Conservation (phyloP, 1,140 invertebrate species). For the Trichoplusia ni region DNA sequence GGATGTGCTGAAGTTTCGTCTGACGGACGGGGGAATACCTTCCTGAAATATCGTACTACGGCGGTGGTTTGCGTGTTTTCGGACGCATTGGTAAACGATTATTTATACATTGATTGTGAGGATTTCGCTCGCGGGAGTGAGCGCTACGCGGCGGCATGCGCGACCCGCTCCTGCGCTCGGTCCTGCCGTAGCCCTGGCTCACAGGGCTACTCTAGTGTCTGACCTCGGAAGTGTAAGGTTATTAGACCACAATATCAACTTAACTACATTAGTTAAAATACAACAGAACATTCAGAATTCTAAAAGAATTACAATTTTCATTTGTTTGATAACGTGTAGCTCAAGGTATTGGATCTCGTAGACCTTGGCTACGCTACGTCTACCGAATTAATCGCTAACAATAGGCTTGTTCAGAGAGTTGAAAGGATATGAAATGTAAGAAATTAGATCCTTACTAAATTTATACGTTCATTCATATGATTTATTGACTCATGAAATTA, state of each 20-base stretch:
- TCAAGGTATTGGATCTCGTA: too few species aligned
- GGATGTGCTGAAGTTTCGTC: slow-evolving; percentile 79
- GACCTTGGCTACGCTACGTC: too few species aligned
- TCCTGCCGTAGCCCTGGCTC: slow-evolving; percentile 26
- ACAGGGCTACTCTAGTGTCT: neutral
- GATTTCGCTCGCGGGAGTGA: slow-evolving; percentile 50
- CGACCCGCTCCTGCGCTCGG: slow-evolving; percentile 17
- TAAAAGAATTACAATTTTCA: neutral
- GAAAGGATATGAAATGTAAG: too few species aligned
- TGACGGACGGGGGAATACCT: slow-evolving; percentile 81
- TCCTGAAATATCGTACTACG: slow-evolving; percentile 81
- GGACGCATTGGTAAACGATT: slow-evolving; percentile 80
- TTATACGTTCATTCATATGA: too few species aligned
- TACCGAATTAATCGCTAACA: too few species aligned
- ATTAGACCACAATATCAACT: neutral
- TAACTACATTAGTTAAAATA: too few species aligned
- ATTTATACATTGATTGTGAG: slow-evolving; percentile 77
- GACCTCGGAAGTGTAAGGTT: neutral
- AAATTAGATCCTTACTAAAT: too few species aligned
- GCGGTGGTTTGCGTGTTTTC: slow-evolving; percentile 76
- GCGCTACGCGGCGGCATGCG: slow-evolving; percentile 38
- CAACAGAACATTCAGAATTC: neutral
- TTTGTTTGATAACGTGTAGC: too few species aligned
- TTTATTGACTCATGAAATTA: too few species aligned
- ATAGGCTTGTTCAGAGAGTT: too few species aligned